These are phyloP conservation scores for Lumbricus terrestris DNA, from an alignment of 2,888 invertebrate species.

Conservation along the genomic window DNA sequence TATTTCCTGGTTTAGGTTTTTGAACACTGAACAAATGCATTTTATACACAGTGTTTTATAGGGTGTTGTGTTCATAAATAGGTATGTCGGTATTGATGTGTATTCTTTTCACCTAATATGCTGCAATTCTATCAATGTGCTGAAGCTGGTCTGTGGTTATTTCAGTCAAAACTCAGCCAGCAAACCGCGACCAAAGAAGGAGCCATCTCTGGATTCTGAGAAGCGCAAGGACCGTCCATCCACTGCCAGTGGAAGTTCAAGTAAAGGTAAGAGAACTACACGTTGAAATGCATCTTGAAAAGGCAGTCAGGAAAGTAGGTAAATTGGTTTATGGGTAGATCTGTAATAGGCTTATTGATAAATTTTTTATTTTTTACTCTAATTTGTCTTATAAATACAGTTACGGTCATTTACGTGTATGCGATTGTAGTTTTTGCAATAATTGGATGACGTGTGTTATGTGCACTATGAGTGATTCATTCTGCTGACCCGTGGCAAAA, in stretches of 20 bases:
- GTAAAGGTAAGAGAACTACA: neutral
- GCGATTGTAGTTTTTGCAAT: too few relatives aligned
- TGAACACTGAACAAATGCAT: neutral
- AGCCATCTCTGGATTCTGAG: conserved; percentile 9
- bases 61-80: neutral
- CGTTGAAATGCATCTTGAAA: neutral
- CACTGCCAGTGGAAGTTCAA: neutral
- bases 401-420: neutral
- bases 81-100: too few relatives aligned
- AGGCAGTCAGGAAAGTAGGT: too few relatives aligned
- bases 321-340: neutral
- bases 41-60: neutral
- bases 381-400: neutral
- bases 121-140: neutral
- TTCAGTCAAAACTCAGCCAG: conserved; percentile 11
- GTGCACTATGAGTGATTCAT: neutral
- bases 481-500: neutral
- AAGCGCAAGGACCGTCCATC: conserved; percentile 9
- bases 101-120: neutral
- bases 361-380: neutral
- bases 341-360: neutral
- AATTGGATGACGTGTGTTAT: too few relatives aligned
- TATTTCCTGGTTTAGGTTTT: neutral
- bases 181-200: neutral
- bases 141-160: neutral